Evolutionary conservation across 1,140 invertebrate species (phyloP), one percentile per base, ranked within the genome.

Genomic region (Galendromus occidentalis): DNA sequence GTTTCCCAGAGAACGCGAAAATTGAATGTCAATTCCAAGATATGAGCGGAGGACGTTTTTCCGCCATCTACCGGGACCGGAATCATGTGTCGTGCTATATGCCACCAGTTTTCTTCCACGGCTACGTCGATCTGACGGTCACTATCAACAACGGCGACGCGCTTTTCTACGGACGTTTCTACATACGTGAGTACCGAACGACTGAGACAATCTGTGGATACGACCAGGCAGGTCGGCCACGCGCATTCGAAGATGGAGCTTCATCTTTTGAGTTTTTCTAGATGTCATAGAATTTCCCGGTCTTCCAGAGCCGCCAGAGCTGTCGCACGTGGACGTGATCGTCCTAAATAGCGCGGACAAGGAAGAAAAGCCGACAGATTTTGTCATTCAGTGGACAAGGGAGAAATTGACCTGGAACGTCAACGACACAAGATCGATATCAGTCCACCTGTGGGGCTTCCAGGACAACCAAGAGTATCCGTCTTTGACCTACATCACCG

Each of bases 131-230:
- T 44, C 86, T 96, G 68, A 85, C 88, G 70, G 83, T 94, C 22
- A 84, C 87, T 2, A 83, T 92, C 47, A 75, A 80, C 63, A 86
- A 83, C 42, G 86, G 85, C 70, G 82, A 81, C 22, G 89, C 84
- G 73, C 85, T 91, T 70, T 95, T 90, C 87, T 89, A 88, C 71
- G 89, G 90, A 71, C 85, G 84, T 79, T 93, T 84, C 75, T 91
- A 91, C 73, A 84, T 94, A 51, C 87, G 87, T 89, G 80, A 81
- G 80, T 77, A 30, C 7, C 59, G 65, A 18, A 28, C 59, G 29
- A 65, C 14, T 44, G 29, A 30, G 6, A n/a, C 45, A n/a, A n/a
- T n/a, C n/a, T n/a, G n/a, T n/a, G n/a, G n/a, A n/a, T n/a, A n/a
- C n/a, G n/a, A n/a, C n/a, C n/a, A n/a, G n/a, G n/a, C n/a, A n/a